A percentile compares a stretch with the other conserved stretches of the same genome.
Conservation (phyloP, 2,113 vertebrate genomes). For the Apeltes quadracus region DNA sequence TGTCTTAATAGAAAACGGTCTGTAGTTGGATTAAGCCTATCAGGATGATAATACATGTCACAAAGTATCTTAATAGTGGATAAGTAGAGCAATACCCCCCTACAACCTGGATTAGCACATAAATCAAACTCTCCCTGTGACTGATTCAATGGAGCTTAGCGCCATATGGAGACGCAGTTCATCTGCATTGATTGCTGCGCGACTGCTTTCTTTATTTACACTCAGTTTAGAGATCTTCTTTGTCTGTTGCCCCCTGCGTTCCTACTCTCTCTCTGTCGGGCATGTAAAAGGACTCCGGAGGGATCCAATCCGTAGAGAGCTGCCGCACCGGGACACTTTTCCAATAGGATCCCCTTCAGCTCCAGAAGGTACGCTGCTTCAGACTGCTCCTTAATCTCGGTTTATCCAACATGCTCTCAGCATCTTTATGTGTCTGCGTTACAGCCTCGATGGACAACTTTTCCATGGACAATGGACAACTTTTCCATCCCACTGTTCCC, state of each 20-base stretch:
- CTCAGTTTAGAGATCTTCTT: neutral
- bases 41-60: neutral
- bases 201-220: constrained; percentile 3
- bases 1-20: neutral
- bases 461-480: no score
- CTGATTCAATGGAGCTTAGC: constrained; percentile 29
- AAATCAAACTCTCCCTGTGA: constrained; percentile 50
- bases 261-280: neutral
- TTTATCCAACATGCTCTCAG: constrained; percentile 26
- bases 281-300: constrained; percentile 28
- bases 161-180: constrained; percentile 24
- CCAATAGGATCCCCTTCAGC: constrained; percentile 7
- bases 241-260: neutral
- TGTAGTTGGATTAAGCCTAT: neutral
- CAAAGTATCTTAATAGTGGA: neutral
- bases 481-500: no score
- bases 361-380: constrained; percentile 31
- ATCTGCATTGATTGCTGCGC: constrained; percentile 20
- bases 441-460: constrained; percentile 53
- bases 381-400: constrained; percentile 34
- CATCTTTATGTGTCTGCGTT: constrained; percentile 24
- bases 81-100: neutral
- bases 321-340: constrained; percentile 39
- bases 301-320: constrained; percentile 20
- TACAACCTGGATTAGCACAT: constrained; percentile 45